Base-by-base conservation (phyloP, 2,113 vertebrate genomes). In the Sylvilagus bachmani region DNA sequence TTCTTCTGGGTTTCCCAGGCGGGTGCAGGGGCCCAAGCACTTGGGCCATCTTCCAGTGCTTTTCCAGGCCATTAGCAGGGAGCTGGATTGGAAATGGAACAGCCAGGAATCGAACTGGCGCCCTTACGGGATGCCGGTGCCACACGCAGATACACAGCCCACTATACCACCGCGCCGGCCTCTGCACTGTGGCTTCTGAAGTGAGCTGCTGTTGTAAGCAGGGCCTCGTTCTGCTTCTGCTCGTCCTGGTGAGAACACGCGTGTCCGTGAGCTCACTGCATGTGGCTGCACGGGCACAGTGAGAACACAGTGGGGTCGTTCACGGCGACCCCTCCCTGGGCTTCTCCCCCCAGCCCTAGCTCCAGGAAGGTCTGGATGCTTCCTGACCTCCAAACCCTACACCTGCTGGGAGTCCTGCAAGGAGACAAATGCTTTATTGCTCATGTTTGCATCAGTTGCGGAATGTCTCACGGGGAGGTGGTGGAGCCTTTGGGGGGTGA, bases 211-310 rank as follows among this genome's bases (percentile, higher is more conserved):
- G 1, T 55, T n/a, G n/a, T n/a, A n/a, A n/a, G n/a, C n/a, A n/a
- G n/a, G n/a, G n/a, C n/a, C n/a, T n/a, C n/a, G n/a, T n/a, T n/a
- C n/a, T n/a, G n/a, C n/a, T n/a, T n/a, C n/a, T n/a, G n/a, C n/a
- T n/a, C n/a, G n/a, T n/a, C 67, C 51, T 10, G 11, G 5, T 31
- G 19, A 17, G 24, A 13, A 13, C 21, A 25, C 21, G 2, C 1
- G 7, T 27, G 9, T 29, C 58, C 14, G 10, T 44, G 55, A 19
- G 10, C 4, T 10, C 2, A 5, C 7, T 1, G 21, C 1, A 1
- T 3, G 14, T 4, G 2, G 22, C 31, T 10, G 5, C 16, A 0
- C 0, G 0, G 58, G 19, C 70, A 53, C 33, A 6, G 8, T 11
- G 6, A 51, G 38, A 38, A 27, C 11, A 31, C 25, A 31, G 13